Conservation (phyloP, 2,888 invertebrate genomes). For the Trimorus sp. region DNA sequence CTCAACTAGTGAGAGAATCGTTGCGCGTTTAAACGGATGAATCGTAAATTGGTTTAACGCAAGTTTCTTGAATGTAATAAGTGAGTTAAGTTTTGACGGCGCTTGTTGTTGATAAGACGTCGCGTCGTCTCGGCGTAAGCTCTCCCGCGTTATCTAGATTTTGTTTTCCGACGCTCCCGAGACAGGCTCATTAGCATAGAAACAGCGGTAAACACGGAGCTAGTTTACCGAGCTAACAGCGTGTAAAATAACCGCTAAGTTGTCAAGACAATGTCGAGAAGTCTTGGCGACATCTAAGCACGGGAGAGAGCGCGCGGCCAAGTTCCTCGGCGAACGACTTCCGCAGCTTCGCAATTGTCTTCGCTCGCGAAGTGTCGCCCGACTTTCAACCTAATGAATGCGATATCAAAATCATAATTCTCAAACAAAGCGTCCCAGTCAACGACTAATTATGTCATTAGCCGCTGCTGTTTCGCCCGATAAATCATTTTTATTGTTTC, state of each 20-base stretch:
- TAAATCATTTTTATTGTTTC: conserved; percentile 51
- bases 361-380: conserved; percentile 70
- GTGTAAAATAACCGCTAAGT: conserved; percentile 82
- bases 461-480: conserved; percentile 43
- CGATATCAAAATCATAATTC: conserved; percentile 61
- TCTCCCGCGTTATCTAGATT: conserved; percentile 56
- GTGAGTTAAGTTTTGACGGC: conserved; percentile 60
- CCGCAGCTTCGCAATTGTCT: conserved; percentile 74
- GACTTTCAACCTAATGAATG: conserved; percentile 69
- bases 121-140: conserved; percentile 53
- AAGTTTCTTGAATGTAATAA: conserved; percentile 52
- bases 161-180: conserved; percentile 61
- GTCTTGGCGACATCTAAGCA: conserved; percentile 70
- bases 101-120: conserved; percentile 62
- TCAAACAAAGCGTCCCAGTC: conserved; percentile 50
- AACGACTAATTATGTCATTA: conserved; percentile 62
- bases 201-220: conserved; percentile 80
- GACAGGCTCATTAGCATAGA: conserved; percentile 80
- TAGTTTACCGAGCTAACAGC: conserved; percentile 81
- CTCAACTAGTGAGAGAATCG: neutral
- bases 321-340: conserved; percentile 77
- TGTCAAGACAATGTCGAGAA: conserved; percentile 79
- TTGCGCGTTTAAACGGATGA: conserved; percentile 12
- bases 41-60: conserved; percentile 48
- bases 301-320: conserved; percentile 66